Conservation (phyloP, 2,113 vertebrate genomes). For the Chroicocephalus ridibundus region DNA sequence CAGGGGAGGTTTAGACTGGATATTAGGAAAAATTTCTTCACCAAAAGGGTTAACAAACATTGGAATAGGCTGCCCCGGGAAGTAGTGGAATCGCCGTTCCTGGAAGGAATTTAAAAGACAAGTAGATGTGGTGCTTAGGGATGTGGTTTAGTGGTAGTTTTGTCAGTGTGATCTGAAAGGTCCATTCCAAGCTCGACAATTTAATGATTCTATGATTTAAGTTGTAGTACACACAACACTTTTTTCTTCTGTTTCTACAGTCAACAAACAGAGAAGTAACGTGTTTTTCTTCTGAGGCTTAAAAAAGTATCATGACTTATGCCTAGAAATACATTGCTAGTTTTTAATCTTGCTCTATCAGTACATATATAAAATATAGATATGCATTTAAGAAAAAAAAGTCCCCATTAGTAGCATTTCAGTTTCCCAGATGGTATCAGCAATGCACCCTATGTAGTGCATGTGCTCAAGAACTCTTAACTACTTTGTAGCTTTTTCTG, state of each 20-base stretch:
- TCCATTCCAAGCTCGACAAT: too few species aligned
- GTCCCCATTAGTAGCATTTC: background rate
- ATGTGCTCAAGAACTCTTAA: background rate
- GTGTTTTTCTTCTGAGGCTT: background rate
- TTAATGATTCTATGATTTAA: too few species aligned
- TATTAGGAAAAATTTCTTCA: too few species aligned
- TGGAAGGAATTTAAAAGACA: too few species aligned
- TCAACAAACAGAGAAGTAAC: background rate
- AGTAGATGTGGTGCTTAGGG: too few species aligned
- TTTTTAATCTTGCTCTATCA: background rate
- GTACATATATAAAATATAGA: background rate
- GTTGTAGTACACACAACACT: background rate
- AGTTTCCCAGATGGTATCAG: background rate
- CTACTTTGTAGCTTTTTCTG: background rate
- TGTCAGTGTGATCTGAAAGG: too few species aligned
- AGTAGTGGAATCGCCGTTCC: too few species aligned
- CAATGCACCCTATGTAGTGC: background rate
- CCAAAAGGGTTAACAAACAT: too few species aligned
- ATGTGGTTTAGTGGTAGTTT: too few species aligned
- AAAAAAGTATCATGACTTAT: background rate
- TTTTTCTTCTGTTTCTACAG: background rate
- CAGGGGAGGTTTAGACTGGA: too few species aligned
- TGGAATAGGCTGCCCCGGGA: too few species aligned
- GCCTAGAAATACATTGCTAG: background rate
- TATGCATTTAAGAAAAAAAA: background rate